Base-by-base conservation (phyloP, 1,140 invertebrate species). In the Periplaneta americana region DNA sequence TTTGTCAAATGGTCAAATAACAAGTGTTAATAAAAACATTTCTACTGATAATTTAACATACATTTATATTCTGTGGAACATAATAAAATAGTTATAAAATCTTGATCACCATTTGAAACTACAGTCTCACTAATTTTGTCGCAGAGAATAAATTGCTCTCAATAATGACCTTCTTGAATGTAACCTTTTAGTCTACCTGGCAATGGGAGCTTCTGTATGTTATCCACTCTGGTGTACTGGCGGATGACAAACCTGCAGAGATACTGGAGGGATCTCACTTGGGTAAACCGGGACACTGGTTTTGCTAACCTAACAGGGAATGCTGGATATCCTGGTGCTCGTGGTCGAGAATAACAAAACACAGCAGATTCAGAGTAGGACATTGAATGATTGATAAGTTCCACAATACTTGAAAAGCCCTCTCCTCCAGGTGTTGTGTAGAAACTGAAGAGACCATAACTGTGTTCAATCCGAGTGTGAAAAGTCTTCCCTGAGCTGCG, bases 211-310 rank as follows among this genome's bases (percentile, higher is more conserved):
- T 93, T 91, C 83, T 93, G 90, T 85, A 95, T 94, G 85, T 95
- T 92, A 85, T 95, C 93, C 82, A 92, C 87, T 83, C 92, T 89
- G 80, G 91, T 93, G 87, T 93, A 91, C 84, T 95, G 92, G 84
- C 94, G 89, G 82, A 96, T 94, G 31, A 95, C 93, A 88, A 95
- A 95, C 79, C 94, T 89, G 85, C 95, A 95, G 32, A 96, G 88
- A 87, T 95, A 93, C 86, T 95, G 93, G 82, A 96, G 87, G 78
- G 93, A 92, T 82, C 92, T 90, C 77, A 96, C 93, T 87, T 94
- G 91, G 32, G 91, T 92, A 84, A 95, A 95, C 81, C 95, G 89
- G 77, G 94, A 95, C 17, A 96, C 89, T 31, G 95, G 95, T 86
- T 94, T 94, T 39, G 92, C 94, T n/a, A 96, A 87, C 80, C 93